Evolutionary conservation across 2,797 vertebrate genomes (phyloP).

Genomic region (Smutsia gigantea): DNA sequence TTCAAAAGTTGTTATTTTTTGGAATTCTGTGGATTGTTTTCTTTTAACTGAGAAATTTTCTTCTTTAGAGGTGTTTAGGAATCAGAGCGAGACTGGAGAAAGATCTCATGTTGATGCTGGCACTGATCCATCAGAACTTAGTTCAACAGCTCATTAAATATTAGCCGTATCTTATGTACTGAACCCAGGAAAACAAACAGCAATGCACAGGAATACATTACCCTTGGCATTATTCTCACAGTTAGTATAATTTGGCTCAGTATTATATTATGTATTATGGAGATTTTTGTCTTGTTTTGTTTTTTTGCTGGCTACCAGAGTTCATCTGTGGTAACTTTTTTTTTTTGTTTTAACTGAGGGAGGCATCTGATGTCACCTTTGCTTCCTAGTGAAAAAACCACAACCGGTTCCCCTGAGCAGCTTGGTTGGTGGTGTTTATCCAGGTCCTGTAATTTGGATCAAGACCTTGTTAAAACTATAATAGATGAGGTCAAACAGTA

Average conservation of each 20-base stretch:
- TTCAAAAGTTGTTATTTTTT: background rate
- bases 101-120: background rate
- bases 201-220: background rate
- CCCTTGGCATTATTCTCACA: background rate
- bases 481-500: background rate
- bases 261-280: background rate
- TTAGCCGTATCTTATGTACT: background rate
- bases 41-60: background rate
- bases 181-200: background rate
- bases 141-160: background rate
- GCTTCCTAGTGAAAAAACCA: background rate
- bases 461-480: background rate
- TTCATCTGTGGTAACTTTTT: background rate
- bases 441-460: background rate
- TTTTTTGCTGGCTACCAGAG: background rate
- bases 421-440: background rate
- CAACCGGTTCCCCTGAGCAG: background rate
- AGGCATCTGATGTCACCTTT: background rate
- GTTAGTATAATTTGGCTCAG: constrained; percentile 5
- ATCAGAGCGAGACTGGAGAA: background rate
- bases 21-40: background rate
- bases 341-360: background rate
- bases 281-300: background rate
- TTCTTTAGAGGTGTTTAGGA: background rate
- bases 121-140: background rate